phyloP scores from a whole-genome alignment of 2,888 invertebrate genomes.

The Drosophila heteroneura region DNA sequence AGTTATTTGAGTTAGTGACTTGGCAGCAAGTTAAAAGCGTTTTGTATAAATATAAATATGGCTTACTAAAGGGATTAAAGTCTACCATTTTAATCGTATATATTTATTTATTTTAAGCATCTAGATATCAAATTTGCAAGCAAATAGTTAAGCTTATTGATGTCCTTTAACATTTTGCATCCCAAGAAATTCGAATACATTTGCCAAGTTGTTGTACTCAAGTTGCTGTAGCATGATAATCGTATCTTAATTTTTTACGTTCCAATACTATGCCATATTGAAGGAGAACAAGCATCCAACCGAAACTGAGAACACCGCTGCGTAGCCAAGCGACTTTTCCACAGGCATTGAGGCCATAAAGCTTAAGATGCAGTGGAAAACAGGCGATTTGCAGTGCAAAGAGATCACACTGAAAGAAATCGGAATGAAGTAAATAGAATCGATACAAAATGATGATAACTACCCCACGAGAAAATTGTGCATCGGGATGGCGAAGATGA shows the following conservation, averaged over 20 bases:
- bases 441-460: not conserved
- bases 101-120: not conserved
- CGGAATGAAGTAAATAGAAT: not conserved
- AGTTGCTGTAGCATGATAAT: not conserved
- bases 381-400: slow-evolving; percentile 39
- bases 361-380: slow-evolving; percentile 21
- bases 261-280: slow-evolving; percentile 29
- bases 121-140: not conserved
- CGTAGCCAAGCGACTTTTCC: slow-evolving; percentile 41
- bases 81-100: not conserved
- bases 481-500: not conserved
- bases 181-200: not conserved
- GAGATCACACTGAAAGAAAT: slow-evolving; percentile 49
- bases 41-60: not conserved
- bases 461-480: slow-evolving; percentile 27
- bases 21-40: not conserved
- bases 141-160: not conserved
- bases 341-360: slow-evolving; percentile 28
- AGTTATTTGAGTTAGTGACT: not conserved
- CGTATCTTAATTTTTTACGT: not conserved
- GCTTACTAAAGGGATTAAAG: not conserved
- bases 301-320: slow-evolving; percentile 22
- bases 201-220: not conserved
- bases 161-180: not conserved
- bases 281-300: slow-evolving; percentile 42